These are phyloP conservation scores for Paracanthobrama guichenoti DNA, from an alignment of 2,113 vertebrate genomes.

Conservation along the genomic window DNA sequence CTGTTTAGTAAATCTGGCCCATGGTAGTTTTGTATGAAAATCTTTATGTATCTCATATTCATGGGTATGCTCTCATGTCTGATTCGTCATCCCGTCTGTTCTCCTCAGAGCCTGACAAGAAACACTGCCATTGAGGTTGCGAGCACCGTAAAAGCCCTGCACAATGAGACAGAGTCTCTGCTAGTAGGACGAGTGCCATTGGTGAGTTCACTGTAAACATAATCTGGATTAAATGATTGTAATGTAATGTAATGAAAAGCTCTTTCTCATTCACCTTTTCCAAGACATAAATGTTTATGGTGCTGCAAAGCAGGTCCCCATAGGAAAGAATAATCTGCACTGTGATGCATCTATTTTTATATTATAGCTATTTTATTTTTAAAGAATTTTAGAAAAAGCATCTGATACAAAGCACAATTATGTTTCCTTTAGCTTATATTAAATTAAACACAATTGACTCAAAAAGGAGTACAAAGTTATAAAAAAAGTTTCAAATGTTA, in stretches of 20 bases:
- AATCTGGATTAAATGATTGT: not conserved
- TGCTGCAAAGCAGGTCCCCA: not conserved
- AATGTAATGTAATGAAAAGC: no score
- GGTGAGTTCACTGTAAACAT: slow-evolving; percentile 73
- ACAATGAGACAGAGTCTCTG: slow-evolving; percentile 95
- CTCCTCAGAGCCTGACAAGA: slow-evolving; percentile 87
- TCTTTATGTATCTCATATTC: not conserved
- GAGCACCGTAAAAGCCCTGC: slow-evolving; percentile 92
- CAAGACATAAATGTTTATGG: not conserved
- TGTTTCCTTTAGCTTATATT: no score
- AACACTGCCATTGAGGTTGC: slow-evolving; percentile 93
- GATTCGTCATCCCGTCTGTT: not conserved
- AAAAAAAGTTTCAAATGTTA: not conserved
- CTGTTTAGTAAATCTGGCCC: no score
- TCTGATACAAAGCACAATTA: not conserved
- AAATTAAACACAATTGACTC: not conserved
- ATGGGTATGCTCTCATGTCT: not conserved
- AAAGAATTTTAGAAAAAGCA: not conserved
- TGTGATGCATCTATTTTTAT: not conserved
- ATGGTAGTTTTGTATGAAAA: not conserved
- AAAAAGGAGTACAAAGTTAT: not conserved
- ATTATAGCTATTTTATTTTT: not conserved
- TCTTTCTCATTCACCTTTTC: not conserved
- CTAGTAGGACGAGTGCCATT: slow-evolving; percentile 89
- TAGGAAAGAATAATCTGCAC: not conserved